Evolutionary conservation across 2,888 invertebrate species (phyloP), one percentile per base, ranked within the genome.

Genomic region (Dicycla oo): DNA sequence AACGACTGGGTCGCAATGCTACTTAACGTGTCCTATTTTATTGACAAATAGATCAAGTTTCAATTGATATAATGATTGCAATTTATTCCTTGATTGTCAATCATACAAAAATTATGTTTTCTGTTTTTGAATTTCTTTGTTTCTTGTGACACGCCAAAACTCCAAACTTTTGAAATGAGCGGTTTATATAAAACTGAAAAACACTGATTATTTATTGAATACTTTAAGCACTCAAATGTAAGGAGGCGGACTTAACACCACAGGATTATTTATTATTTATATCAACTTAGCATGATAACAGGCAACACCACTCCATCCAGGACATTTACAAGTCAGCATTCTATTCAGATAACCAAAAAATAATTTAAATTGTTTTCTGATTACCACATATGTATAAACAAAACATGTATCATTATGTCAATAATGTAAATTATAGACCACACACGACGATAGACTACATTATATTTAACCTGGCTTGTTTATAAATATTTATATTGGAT

Each of bases 381-480:
- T 69, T 61, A 60, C 54, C 23, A 81, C 38, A 60, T 76, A 63
- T 49, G 18, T 76, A 13, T 10, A 34, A 64, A 77, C 62, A 58
- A 64, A 69, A 77, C n/a, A 49, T 13, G 26, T 76, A 61, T 60
- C 54, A 43, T 81, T 81, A 77, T 76, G 69, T 60, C 63, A 60
- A 56, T 54, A 63, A n/a, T 63, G 18, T 62, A 62, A 75, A 67
- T 67, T 47, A 49, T 43, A 43, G 63, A 60, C 77, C 77, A 51
- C 81, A 67, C 81, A 57, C 51, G 53, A 47, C 26, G 60, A 18
- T 54, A 54, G 40, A n/a, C 51, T 65, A 56, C 20, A 51, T 47
- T 57, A n/a, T 47, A 75, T 62, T 80, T 30, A 75, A 51, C 43
- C 5, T 8, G 49, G 47, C 30, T 20, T 30, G 8, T 57, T 81